Percentiles rank a stretch among this genome's conserved stretches.
These are phyloP conservation scores for Galeruca laticollis DNA, from an alignment of 2,888 invertebrate species.

Conservation along the genomic window DNA sequence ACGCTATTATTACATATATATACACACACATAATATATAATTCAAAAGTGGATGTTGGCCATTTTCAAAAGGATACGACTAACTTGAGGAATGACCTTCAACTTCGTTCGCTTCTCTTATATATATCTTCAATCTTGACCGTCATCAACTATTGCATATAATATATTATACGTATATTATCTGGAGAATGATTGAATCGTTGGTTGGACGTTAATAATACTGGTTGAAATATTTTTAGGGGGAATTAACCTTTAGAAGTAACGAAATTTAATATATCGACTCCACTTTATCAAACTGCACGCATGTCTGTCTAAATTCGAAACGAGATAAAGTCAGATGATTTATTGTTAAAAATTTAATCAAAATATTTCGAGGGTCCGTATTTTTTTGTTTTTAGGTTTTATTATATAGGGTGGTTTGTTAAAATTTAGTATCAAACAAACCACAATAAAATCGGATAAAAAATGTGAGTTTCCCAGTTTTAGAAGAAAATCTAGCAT, in stretches of 20 bases:
- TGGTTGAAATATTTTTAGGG: conserved; percentile 6
- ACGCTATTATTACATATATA: conserved; percentile 39
- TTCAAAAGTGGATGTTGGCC: conserved; percentile 31
- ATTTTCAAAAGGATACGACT: conserved; percentile 14
- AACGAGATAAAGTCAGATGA: background rate
- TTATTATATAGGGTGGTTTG: background rate
- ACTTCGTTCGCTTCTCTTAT: conserved; percentile 9
- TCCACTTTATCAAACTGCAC: background rate
- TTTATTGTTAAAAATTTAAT: background rate
- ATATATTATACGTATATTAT: background rate
- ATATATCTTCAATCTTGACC: conserved; percentile 18
- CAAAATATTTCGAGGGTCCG: background rate
- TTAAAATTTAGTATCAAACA: too few species aligned
- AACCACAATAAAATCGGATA: too few species aligned
- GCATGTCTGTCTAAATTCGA: background rate
- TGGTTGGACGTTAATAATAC: background rate
- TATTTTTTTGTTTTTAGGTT: background rate
- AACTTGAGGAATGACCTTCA: conserved; percentile 8
- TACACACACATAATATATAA: conserved; percentile 9
- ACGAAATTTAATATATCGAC: background rate
- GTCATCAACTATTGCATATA: conserved; percentile 10
- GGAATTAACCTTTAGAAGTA: background rate
- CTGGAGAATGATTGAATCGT: background rate
- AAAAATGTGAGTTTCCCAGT: too few species aligned
- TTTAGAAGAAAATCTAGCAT: too few species aligned